Percentiles rank a stretch among this genome's conserved stretches.
These are phyloP conservation scores for Dynastes maya DNA, from an alignment of 2,888 invertebrate species.

Conservation along the genomic window DNA sequence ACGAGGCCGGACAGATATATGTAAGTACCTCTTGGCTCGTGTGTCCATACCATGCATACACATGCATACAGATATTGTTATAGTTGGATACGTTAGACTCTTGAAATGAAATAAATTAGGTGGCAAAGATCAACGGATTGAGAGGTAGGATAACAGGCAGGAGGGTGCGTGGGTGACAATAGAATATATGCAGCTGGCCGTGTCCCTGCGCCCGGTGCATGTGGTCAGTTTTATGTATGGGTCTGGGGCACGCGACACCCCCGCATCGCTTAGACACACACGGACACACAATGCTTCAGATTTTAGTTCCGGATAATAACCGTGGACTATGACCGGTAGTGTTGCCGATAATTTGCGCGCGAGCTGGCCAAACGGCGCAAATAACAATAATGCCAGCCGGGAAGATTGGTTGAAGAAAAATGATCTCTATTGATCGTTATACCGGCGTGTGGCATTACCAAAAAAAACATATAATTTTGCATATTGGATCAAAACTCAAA, in stretches of 20 bases:
- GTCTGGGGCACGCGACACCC: slow-evolving; percentile 59
- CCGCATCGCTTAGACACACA: slow-evolving; percentile 62
- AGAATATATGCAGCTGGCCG: slow-evolving; percentile 65
- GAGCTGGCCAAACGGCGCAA: background rate
- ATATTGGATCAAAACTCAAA: too few relatives aligned
- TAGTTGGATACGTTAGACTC: slow-evolving; percentile 16
- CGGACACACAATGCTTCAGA: slow-evolving; percentile 65
- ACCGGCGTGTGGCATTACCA: too few relatives aligned
- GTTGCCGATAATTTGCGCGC: slow-evolving; percentile 24
- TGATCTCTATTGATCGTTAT: too few relatives aligned
- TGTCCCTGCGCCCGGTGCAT: slow-evolving; percentile 60
- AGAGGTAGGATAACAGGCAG: slow-evolving; percentile 56
- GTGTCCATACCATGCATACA: background rate
- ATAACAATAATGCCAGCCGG: slow-evolving; percentile 6
- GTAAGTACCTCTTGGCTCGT: background rate
- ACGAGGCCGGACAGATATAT: background rate
- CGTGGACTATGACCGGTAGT: slow-evolving; percentile 60
- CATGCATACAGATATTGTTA: background rate
- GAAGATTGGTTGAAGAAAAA: background rate
- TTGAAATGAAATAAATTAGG: slow-evolving; percentile 67
- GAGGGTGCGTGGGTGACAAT: slow-evolving; percentile 68
- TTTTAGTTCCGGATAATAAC: slow-evolving; percentile 71
- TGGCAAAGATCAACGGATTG: slow-evolving; percentile 63
- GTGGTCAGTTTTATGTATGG: slow-evolving; percentile 59
- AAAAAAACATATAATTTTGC: too few relatives aligned